Base-by-base conservation (phyloP, 2,113 vertebrate species). In the Oenanthe oenanthe region DNA sequence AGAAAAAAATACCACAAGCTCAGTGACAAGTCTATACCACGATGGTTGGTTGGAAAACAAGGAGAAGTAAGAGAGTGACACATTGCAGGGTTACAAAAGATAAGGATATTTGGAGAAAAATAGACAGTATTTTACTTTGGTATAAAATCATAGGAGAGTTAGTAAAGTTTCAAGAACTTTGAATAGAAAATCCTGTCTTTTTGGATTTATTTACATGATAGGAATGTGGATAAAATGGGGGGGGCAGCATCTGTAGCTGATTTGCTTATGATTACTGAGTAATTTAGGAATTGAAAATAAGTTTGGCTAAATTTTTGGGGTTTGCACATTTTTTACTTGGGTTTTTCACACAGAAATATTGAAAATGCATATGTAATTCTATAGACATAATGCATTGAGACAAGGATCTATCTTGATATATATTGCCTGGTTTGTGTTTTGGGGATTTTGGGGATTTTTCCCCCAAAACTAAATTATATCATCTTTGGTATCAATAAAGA, bases 181-280 rank as follows among this genome's bases (percentile, higher is more conserved):
- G 71, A 94, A 88, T 29, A 38, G 67, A 78, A 84, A 86, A 82
- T 56, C 71, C 17, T 90, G 62, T 45, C 58, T 70, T 77, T 74
- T 65, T 63, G 43, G 50, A 92, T 74, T 79, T 66, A 92, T 89
- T 95, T 95, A 57, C 3, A 0, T 90, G 24, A 71, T 80, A 81
- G 57, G 61, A 94, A 77, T 82, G 82, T 79, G 18, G 16, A 86
- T 31, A 92, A 85, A 97, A 97, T 67, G n/a, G 40, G 56, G 56
- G 2, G 9, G n/a, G 65, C 48, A 88, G 85, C 92, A 96, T 96
- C 90, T 98, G 89, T 82, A 91, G 62, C 80, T 93, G 91, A 95
- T 97, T 96, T 97, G 73, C 73, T 96, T 91, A 58, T 71, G 85
- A 90, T 97, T 94, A 93, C 67, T 88, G 51, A 93, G 82, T 88